A percentile compares a stretch with the other conserved stretches of the same genome.
These are phyloP conservation scores for Hyperoplus immaculatus DNA, from an alignment of 2,797 vertebrate species.

Conservation along the genomic window DNA sequence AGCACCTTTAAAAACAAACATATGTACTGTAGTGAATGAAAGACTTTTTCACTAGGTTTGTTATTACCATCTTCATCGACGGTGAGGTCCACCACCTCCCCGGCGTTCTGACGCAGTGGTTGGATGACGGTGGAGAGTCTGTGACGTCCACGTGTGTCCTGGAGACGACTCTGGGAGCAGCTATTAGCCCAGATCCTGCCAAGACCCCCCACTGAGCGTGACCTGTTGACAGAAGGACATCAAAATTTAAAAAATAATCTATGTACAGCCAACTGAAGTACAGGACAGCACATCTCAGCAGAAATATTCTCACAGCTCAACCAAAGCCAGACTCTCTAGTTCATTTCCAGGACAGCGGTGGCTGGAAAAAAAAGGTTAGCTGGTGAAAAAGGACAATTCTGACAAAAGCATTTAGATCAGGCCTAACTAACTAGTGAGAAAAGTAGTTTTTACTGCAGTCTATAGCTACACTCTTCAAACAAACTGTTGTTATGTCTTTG, in stretches of 20 bases:
- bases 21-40: too few species aligned
- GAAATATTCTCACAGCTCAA: slow-evolving; percentile 22
- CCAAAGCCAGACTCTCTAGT: slow-evolving; percentile 14
- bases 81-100: slow-evolving; percentile 98
- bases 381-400: slow-evolving; percentile 5
- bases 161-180: slow-evolving; percentile 91
- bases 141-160: slow-evolving; percentile 92
- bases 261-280: slow-evolving; percentile 27
- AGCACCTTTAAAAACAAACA: too few species aligned
- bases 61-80: slow-evolving; percentile 97
- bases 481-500: neutral
- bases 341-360: slow-evolving; percentile 26
- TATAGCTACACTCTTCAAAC: neutral
- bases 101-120: slow-evolving; percentile 94
- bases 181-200: slow-evolving; percentile 92
- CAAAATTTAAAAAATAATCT: neutral
- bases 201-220: slow-evolving; percentile 91
- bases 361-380: slow-evolving; percentile 11
- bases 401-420: neutral
- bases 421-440: neutral
- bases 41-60: neutral
- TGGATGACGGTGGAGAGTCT: slow-evolving; percentile 97
- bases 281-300: neutral
- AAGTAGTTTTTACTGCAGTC: neutral
- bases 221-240: slow-evolving; percentile 83